These are phyloP conservation scores for Poecile montanus DNA, from an alignment of 2,797 vertebrate genomes.

Conservation along the genomic window DNA sequence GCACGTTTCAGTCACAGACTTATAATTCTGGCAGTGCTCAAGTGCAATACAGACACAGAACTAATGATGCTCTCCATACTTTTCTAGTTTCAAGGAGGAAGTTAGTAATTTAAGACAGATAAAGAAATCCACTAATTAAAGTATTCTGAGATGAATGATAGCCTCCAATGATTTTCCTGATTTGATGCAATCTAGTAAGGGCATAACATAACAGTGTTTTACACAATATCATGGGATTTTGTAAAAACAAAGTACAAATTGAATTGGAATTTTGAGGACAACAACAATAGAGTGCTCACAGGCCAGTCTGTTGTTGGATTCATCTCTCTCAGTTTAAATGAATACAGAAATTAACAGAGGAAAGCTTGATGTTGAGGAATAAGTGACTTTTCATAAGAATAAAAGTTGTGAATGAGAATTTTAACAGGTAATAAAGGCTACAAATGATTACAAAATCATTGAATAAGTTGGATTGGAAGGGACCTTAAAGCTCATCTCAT, in stretches of 20 bases:
- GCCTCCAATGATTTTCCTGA: constrained; percentile 72
- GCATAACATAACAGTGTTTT: constrained; percentile 52
- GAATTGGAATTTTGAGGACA: neutral
- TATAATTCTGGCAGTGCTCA: neutral
- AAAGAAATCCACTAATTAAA: constrained; percentile 74
- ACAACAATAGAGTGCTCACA: neutral
- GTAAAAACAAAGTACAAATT: constrained; percentile 4
- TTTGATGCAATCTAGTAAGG: constrained; percentile 68
- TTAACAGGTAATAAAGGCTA: neutral
- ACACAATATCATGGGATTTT: constrained; percentile 25
- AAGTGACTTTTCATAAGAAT: neutral
- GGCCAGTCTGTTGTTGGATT: neutral
- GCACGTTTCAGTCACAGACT: constrained; percentile 9
- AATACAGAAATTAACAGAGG: neutral
- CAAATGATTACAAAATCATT: neutral
- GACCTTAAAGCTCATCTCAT: neutral
- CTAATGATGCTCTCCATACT: constrained; percentile 59
- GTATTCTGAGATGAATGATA: constrained; percentile 65
- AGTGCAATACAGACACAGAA: neutral
- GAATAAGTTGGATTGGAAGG: neutral
- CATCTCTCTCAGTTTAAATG: neutral
- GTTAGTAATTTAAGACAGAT: constrained; percentile 68
- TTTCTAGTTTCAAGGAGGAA: constrained; percentile 55
- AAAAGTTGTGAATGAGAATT: neutral
- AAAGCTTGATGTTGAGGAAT: neutral